These are phyloP conservation scores for Drosophila trichaetosa DNA, from an alignment of 2,888 invertebrate species.

Conservation along the genomic window DNA sequence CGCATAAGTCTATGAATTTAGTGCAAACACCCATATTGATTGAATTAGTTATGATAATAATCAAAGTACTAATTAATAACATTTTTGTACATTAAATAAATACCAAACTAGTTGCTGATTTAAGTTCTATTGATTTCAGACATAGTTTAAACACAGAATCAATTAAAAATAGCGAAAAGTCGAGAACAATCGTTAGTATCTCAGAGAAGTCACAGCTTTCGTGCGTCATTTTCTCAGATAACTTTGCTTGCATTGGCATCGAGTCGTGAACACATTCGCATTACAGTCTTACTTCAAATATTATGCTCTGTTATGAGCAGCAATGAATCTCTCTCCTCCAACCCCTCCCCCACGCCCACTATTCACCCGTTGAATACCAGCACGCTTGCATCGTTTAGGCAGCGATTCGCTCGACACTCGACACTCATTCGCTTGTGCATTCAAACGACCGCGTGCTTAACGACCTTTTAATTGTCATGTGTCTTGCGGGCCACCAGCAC, in stretches of 20 bases:
- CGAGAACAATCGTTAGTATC: neutral
- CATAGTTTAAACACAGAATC: neutral
- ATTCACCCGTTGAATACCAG: neutral
- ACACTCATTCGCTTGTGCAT: slow-evolving; percentile 42
- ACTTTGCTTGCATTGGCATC: neutral
- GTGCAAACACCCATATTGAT: neutral
- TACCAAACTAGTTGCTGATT: neutral
- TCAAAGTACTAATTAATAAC: neutral
- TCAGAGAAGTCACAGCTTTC: neutral
- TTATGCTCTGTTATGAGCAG: slow-evolving; percentile 1
- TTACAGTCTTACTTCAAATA: neutral
- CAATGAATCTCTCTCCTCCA: neutral
- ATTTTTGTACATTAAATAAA: neutral
- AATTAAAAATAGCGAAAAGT: neutral
- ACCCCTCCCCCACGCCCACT: neutral
- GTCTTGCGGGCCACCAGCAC: slow-evolving; percentile 30
- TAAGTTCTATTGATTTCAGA: neutral
- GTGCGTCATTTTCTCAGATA: neutral
- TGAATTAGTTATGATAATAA: neutral
- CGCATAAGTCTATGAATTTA: neutral
- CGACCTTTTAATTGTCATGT: slow-evolving; percentile 74
- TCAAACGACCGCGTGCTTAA: slow-evolving; percentile 63
- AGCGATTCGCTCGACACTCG: slow-evolving; percentile 1
- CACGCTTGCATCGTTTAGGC: neutral
- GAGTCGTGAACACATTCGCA: neutral